Conservation (phyloP, 2,888 invertebrate genomes). For the Phortica magna region DNA sequence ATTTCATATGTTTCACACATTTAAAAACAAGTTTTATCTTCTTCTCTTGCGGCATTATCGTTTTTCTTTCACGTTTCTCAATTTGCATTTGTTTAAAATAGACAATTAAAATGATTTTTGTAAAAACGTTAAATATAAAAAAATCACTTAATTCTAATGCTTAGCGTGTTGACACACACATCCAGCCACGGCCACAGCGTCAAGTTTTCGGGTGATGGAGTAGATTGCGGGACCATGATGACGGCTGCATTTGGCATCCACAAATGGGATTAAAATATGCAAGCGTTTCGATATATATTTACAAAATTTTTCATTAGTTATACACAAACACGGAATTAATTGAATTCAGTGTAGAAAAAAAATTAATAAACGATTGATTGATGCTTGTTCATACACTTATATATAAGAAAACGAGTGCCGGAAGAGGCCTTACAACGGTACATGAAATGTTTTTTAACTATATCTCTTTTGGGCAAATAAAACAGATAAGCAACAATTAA, state of each 20-base stretch:
- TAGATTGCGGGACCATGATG: constrained; percentile 40
- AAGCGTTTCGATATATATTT: constrained; percentile 63
- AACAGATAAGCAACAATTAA: constrained; percentile 17
- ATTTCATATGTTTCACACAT: constrained; percentile 60
- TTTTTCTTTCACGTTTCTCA: constrained; percentile 37
- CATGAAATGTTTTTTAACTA: not conserved
- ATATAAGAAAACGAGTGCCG: constrained; percentile 5
- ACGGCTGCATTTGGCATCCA: constrained; percentile 53
- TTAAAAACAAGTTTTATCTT: constrained; percentile 53
- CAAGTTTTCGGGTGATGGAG: constrained; percentile 34
- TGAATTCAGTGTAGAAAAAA: not conserved
- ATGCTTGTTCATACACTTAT: not conserved
- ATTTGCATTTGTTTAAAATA: constrained; percentile 59
- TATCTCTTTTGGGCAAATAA: constrained; percentile 2
- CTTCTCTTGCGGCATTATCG: constrained; percentile 5
- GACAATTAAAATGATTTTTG: constrained; percentile 70
- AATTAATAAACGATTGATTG: constrained; percentile 12
- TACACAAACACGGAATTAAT: not conserved
- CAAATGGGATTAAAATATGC: constrained; percentile 58
- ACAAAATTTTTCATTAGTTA: constrained; percentile 54
- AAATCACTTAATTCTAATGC: constrained; percentile 67
- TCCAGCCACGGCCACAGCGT: no score
- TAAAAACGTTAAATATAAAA: constrained; percentile 67
- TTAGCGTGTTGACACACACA: constrained; percentile 60
- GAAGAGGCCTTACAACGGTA: not conserved